phyloP scores from a whole-genome alignment of 2,888 invertebrate genomes.

The Dasypogon diadema region DNA sequence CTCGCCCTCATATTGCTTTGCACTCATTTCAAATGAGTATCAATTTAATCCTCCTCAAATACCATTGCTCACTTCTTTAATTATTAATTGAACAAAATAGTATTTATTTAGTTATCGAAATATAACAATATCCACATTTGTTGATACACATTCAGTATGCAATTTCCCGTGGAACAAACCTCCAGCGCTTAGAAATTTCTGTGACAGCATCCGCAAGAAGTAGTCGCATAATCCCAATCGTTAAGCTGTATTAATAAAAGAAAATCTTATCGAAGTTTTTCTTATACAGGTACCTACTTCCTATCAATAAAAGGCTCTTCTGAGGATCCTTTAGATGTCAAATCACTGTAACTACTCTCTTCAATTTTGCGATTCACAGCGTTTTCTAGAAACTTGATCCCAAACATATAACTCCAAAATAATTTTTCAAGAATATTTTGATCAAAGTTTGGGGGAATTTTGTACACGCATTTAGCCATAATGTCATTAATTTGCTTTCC shows the following conservation, averaged over 20 bases:
- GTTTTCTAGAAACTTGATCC: background rate
- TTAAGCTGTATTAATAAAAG: background rate
- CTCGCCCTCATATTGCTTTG: too few relatives aligned
- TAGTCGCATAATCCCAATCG: background rate
- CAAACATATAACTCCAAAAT: constrained; percentile 26
- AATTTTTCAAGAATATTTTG: background rate
- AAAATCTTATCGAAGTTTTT: background rate
- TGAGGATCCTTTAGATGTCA: background rate
- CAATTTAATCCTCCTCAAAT: too few relatives aligned
- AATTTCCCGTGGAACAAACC: constrained; percentile 13
- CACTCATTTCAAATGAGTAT: too few relatives aligned
- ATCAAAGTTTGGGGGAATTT: background rate
- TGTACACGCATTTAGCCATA: background rate
- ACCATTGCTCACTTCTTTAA: too few relatives aligned
- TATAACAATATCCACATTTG: too few relatives aligned
- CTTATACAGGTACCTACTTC: background rate
- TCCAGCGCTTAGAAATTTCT: constrained; percentile 14
- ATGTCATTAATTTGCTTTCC: background rate
- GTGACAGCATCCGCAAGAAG: background rate
- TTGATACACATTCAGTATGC: too few relatives aligned
- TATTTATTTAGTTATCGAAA: too few relatives aligned
- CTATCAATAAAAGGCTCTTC: constrained; percentile 1
- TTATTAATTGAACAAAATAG: too few relatives aligned
- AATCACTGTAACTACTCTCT: background rate
- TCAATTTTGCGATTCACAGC: constrained; percentile 9